These are phyloP conservation scores for Chironex yamaguchii DNA, from an alignment of 30 jellyfish, hydroid and myxozoan genomes.

Conservation along the genomic window DNA sequence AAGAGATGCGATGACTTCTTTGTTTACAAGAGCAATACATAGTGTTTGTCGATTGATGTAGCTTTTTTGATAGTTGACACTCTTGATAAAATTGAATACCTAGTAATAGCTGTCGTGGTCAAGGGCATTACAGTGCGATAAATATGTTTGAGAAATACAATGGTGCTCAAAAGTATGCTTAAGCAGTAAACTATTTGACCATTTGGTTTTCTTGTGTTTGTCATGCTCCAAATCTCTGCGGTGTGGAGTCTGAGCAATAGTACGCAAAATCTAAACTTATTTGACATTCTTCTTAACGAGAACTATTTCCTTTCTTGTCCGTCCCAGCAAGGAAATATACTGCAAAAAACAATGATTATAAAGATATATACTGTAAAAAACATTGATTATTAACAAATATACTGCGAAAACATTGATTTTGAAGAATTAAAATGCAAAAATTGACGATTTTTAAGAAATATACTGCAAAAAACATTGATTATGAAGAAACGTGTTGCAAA, in stretches of 20 bases:
- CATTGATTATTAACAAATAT: no score
- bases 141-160: slow-evolving; percentile 71
- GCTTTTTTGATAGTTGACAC: slow-evolving; percentile 58
- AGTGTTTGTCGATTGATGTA: slow-evolving; percentile 50
- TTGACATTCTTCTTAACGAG: slow-evolving; percentile 24
- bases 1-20: neutral
- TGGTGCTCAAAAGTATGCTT: slow-evolving; percentile 69
- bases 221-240: slow-evolving; percentile 70
- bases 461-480: no score
- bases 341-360: no score
- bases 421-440: no score
- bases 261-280: slow-evolving; percentile 57
- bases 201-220: slow-evolving; percentile 68
- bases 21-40: slow-evolving; percentile 36
- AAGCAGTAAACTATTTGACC: slow-evolving; percentile 58
- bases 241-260: slow-evolving; percentile 52
- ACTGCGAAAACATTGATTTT: no score
- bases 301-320: neutral
- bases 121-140: slow-evolving; percentile 74
- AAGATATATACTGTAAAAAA: no score
- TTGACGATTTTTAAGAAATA: no score
- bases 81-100: slow-evolving; percentile 50
- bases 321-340: neutral
- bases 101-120: slow-evolving; percentile 66
- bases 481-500: no score